A percentile compares a stretch with the other conserved stretches of the same genome.
phyloP scores from a whole-genome alignment of 2,888 invertebrate species.

The Megastigmus dorsalis region DNA sequence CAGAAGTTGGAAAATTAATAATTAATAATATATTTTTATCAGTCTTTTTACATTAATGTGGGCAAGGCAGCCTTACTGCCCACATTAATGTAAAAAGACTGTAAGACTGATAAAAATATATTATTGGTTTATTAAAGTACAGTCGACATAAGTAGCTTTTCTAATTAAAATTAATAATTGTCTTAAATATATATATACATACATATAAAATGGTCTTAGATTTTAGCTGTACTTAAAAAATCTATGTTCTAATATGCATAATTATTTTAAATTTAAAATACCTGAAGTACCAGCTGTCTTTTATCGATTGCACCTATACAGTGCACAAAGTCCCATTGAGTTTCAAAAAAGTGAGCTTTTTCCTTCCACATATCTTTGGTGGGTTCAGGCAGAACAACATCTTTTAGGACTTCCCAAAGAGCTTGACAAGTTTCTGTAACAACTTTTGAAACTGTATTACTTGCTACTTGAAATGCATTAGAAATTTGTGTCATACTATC shows the following conservation, averaged over 20 bases:
- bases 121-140: not conserved
- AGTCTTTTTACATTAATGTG: too few relatives aligned
- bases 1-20: too few relatives aligned
- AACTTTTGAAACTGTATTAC: conserved; percentile 52
- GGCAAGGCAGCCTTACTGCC: too few relatives aligned
- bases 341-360: conserved; percentile 20
- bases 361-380: conserved; percentile 41
- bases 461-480: conserved; percentile 42
- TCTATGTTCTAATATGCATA: too few relatives aligned
- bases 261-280: too few relatives aligned
- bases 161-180: too few relatives aligned
- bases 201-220: too few relatives aligned
- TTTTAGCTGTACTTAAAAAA: not conserved
- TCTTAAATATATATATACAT: too few relatives aligned
- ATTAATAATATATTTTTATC: too few relatives aligned
- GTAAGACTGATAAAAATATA: conserved; percentile 16
- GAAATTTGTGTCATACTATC: conserved; percentile 52
- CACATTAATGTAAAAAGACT: too few relatives aligned
- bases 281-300: conserved; percentile 30
- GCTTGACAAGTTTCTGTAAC: conserved; percentile 49
- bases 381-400: conserved; percentile 36
- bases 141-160: too few relatives aligned
- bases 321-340: conserved; percentile 41
- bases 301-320: conserved; percentile 33
- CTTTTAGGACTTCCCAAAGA: conserved; percentile 52